Base-by-base conservation (phyloP, 2,888 invertebrate species). In the Acanthopleura granulata region DNA sequence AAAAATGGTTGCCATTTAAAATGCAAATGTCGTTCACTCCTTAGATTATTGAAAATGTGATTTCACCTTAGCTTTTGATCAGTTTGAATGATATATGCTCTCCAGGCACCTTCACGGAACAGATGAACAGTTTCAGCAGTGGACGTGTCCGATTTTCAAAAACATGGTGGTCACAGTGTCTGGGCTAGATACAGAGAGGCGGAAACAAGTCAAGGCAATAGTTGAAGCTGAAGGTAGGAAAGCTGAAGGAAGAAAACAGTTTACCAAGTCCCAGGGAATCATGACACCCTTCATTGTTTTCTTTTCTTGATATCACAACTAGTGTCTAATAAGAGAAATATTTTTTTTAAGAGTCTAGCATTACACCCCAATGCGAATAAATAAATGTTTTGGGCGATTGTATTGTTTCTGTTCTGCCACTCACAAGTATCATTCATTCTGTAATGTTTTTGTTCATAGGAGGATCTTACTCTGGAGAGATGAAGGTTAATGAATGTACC, bases 161-260 rank as follows among this genome's bases (percentile, higher is more conserved):
- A 95, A 95, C 75, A 91, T 96, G 0, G 93, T 93, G 82, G 93
- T 97, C 1, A 95, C 95, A 0, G 94, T 95, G 0, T 95, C 97
- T 0, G 96, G 96, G 16, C 91, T 96, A 27, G 87, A 91, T 1
- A 91, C 78, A 12, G 77, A 91, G 29, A 93, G 95, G 74, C 94
- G 95, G 81, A 92, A 92, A 61, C 91, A 93, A 80, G 91, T 95
- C 0, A 93, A 93, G 90, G 93, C 93, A 73, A 84, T 95, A 1
- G 93, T 98, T 0, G 93, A 93, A 79, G 92, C 93, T 57, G 93
- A 96, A 88, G 97, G 97, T 78, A 57, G 18, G 51, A 18, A 51
- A 51, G 14, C 51, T 51, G 51, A 51, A 51, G 51, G 51, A 15
- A 51, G 14, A 51, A n/a, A n/a, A n/a, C n/a, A n/a, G n/a, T n/a